A percentile compares a stretch with the other conserved stretches of the same genome.
phyloP scores from a whole-genome alignment of 2,888 invertebrate species.

The Mechanitis messenoides region DNA sequence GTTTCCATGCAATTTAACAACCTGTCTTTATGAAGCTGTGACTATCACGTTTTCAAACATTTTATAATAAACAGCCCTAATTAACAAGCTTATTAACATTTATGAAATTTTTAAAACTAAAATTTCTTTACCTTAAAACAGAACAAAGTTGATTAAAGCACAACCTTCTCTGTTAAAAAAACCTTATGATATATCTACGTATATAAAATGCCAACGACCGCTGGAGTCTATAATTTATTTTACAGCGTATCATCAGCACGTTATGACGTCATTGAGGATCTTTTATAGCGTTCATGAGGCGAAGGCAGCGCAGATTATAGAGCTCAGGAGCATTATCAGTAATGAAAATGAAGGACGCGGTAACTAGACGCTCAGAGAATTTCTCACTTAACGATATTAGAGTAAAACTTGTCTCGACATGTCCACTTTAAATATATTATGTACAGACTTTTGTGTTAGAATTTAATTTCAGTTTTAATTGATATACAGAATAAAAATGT shows the following conservation, averaged over 20 bases:
- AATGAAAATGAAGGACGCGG: slow-evolving; percentile 20
- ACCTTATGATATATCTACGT: slow-evolving; percentile 8
- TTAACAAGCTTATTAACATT: too few species aligned
- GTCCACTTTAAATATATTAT: background rate
- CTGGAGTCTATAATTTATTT: slow-evolving; percentile 38
- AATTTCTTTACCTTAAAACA: too few species aligned
- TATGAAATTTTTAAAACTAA: too few species aligned
- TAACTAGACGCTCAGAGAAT: slow-evolving; percentile 8
- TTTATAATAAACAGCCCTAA: too few species aligned
- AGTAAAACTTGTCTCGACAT: background rate
- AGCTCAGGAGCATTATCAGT: slow-evolving; percentile 10
- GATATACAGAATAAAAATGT: too few species aligned
- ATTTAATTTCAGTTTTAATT: too few species aligned
- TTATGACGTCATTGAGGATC: slow-evolving; percentile 45
- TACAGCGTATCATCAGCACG: slow-evolving; percentile 41
- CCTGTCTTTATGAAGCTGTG: too few species aligned
- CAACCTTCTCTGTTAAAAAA: too few species aligned
- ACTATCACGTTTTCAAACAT: too few species aligned
- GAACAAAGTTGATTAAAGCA: too few species aligned
- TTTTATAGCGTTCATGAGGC: slow-evolving; percentile 40
- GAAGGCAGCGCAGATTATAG: slow-evolving; percentile 35
- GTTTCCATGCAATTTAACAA: too few species aligned
- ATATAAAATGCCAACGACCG: slow-evolving; percentile 3
- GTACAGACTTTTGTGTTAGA: too few species aligned
- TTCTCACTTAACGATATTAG: slow-evolving; percentile 1